A percentile compares a stretch with the other conserved stretches of the same genome.
Conservation (phyloP, 2,113 vertebrate species). For the Centropus unirufus region DNA sequence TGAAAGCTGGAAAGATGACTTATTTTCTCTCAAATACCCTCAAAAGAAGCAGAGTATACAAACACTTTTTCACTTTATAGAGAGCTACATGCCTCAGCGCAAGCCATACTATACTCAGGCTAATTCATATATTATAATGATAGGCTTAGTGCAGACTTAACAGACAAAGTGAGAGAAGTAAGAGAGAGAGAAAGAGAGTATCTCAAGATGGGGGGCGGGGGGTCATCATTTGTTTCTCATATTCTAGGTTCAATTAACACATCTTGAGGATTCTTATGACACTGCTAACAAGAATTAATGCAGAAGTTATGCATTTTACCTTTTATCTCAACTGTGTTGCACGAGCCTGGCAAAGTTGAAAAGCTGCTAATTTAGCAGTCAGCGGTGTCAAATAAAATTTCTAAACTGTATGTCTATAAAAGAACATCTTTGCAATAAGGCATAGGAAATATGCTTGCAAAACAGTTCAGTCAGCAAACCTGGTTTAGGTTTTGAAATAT, state of each 20-base stretch:
- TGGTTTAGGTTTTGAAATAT: conserved; percentile 82
- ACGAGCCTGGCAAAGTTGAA: conserved; percentile 75
- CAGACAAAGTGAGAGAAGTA: not conserved
- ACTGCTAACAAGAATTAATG: conserved; percentile 58
- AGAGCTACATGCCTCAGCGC: not conserved
- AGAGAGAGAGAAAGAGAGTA: not conserved
- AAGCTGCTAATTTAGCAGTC: conserved; percentile 83
- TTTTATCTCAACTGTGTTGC: conserved; percentile 69
- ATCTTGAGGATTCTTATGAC: conserved; percentile 46
- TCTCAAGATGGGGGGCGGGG: not conserved
- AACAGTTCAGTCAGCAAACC: conserved; percentile 81
- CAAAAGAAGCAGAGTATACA: not conserved
- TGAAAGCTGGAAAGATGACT: not conserved
- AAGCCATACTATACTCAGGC: rapidly evolving
- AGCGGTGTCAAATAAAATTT: conserved; percentile 82
- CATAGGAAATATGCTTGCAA: conserved; percentile 79
- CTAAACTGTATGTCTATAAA: conserved; percentile 82
- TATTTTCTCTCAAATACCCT: not conserved
- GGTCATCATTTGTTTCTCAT: conserved; percentile 44
- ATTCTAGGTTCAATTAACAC: conserved; percentile 60
- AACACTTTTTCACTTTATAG: not conserved
- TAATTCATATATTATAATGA: rapidly evolving
- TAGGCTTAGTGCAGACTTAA: not conserved
- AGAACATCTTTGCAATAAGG: conserved; percentile 80
- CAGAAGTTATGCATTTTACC: conserved; percentile 52